A percentile compares a stretch with the other conserved stretches of the same genome.
Conservation (phyloP, 2,113 vertebrate genomes). For the Erythrocebus patas region DNA sequence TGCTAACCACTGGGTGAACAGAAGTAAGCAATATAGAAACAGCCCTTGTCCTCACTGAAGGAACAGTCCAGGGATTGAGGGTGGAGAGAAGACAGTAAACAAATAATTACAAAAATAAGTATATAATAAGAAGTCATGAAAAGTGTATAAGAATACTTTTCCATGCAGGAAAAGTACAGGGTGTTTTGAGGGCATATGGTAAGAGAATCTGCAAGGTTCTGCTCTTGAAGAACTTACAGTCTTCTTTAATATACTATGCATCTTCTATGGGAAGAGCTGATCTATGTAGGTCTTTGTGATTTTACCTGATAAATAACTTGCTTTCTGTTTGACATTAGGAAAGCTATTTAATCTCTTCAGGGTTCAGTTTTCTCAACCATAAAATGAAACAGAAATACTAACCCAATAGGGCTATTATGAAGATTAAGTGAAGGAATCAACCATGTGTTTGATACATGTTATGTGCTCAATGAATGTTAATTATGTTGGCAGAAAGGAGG, state of each 20-base stretch:
- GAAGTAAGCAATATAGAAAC: background rate
- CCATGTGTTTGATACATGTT: background rate
- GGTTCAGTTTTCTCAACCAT: background rate
- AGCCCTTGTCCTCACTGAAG: background rate
- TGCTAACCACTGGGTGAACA: background rate
- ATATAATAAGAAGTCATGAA: background rate
- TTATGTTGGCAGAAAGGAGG: background rate
- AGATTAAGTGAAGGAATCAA: background rate
- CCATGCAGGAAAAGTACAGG: background rate
- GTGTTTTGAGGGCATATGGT: background rate
- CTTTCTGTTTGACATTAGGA: background rate
- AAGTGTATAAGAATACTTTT: background rate
- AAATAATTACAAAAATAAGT: slow-evolving; percentile 6
- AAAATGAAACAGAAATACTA: background rate
- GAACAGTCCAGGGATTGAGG: background rate
- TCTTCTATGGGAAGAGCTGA: background rate
- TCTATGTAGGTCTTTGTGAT: background rate
- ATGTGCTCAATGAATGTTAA: background rate
- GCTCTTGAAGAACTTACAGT: background rate
- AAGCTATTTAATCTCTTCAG: slow-evolving; percentile 19
- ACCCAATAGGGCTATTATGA: background rate
- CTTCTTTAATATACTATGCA: background rate
- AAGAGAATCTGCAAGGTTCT: background rate
- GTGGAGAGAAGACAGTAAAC: background rate
- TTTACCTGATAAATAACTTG: background rate